Percentiles rank a stretch among this genome's conserved stretches.
Conservation (phyloP, 1,140 invertebrate species). For the Hylaeus volcanicus region DNA sequence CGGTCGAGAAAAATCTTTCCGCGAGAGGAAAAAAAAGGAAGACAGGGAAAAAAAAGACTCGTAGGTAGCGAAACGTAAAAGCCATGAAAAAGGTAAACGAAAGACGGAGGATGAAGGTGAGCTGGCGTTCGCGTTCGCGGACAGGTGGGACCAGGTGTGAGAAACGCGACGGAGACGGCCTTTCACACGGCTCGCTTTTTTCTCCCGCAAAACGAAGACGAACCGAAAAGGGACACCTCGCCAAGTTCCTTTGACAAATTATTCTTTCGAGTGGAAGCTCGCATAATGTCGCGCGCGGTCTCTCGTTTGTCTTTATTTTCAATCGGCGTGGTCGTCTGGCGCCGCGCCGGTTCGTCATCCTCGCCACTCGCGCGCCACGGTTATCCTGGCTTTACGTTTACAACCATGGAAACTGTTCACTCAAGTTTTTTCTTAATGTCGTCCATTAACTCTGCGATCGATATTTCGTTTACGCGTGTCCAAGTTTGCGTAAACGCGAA, state of each 20-base stretch:
- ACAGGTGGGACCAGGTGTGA: background rate
- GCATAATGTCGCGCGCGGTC: slow-evolving; percentile 63
- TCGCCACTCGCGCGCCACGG: background rate
- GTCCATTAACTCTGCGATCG: no score
- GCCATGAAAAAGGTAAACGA: slow-evolving; percentile 36
- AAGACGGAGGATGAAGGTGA: slow-evolving; percentile 34
- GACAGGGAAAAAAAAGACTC: background rate
- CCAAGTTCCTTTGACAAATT: slow-evolving; percentile 73
- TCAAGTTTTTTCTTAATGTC: no score
- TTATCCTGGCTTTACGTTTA: slow-evolving; percentile 8
- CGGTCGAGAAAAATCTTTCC: slow-evolving; percentile 64
- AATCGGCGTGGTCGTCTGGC: background rate
- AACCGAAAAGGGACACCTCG: slow-evolving; percentile 50
- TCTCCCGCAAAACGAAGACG: slow-evolving; percentile 54
- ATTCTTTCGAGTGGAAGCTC: slow-evolving; percentile 72
- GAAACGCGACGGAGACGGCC: slow-evolving; percentile 7
- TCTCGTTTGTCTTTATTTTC: slow-evolving; percentile 62
- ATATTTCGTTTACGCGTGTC: background rate
- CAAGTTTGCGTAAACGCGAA: background rate
- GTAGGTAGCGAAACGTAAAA: slow-evolving; percentile 11
- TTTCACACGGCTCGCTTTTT: slow-evolving; percentile 9
- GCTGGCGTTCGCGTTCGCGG: background rate
- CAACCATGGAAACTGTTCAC: background rate
- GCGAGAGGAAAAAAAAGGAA: background rate
- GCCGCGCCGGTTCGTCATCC: background rate